These are phyloP conservation scores for Eulithis prunata DNA, from an alignment of 2,888 invertebrate genomes.

Conservation along the genomic window DNA sequence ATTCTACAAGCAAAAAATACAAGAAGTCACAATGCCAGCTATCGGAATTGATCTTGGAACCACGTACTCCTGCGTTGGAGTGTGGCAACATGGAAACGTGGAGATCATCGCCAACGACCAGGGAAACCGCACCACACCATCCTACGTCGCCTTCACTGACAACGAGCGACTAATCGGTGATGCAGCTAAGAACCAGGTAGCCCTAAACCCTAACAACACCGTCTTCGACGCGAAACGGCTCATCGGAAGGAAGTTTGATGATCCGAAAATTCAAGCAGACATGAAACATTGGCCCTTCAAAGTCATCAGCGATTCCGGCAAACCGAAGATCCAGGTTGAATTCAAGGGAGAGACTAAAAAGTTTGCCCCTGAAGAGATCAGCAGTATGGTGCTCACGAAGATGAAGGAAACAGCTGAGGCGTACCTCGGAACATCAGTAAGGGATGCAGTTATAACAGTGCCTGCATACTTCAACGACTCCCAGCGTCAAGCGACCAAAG, in stretches of 20 bases:
- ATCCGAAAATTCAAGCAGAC: slow-evolving; percentile 89
- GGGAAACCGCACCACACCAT: slow-evolving; percentile 89
- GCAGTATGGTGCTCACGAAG: slow-evolving; percentile 91
- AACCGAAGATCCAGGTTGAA: slow-evolving; percentile 88
- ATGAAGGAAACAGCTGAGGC: slow-evolving; percentile 92
- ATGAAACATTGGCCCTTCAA: slow-evolving; percentile 94
- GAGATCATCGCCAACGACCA: slow-evolving; percentile 89
- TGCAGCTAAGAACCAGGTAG: slow-evolving; percentile 89
- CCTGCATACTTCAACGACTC: slow-evolving; percentile 92
- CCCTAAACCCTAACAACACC: slow-evolving; percentile 89
- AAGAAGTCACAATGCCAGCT: slow-evolving; percentile 72
- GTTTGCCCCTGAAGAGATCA: slow-evolving; percentile 89
- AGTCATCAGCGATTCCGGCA: slow-evolving; percentile 86
- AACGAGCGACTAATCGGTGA: slow-evolving; percentile 88
- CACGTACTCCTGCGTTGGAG: slow-evolving; percentile 83
- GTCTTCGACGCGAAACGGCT: slow-evolving; percentile 91
- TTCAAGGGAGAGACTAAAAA: slow-evolving; percentile 86
- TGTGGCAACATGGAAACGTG: slow-evolving; percentile 87
- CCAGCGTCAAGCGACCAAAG: slow-evolving; percentile 92
- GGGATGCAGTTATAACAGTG: slow-evolving; percentile 91
- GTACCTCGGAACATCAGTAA: slow-evolving; percentile 86
- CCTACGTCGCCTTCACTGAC: slow-evolving; percentile 90
- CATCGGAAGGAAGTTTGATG: slow-evolving; percentile 90
- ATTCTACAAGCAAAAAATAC: slow-evolving; percentile 27
- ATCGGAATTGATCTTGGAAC: slow-evolving; percentile 84